These are phyloP conservation scores for Vidua chalybeata DNA, from an alignment of 2,113 vertebrate species.

Conservation along the genomic window DNA sequence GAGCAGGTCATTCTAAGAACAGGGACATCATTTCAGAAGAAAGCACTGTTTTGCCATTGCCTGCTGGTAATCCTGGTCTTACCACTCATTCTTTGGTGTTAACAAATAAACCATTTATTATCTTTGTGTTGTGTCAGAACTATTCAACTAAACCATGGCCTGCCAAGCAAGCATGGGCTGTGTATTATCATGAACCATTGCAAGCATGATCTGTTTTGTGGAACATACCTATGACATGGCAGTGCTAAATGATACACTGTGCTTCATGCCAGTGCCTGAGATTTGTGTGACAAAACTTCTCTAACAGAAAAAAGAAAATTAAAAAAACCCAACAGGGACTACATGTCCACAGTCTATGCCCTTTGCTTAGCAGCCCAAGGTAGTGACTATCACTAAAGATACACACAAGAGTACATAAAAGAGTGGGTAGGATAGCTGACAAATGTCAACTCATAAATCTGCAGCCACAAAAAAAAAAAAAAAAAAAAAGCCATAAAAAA, in stretches of 20 bases:
- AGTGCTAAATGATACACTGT: background rate
- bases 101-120: background rate
- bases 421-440: background rate
- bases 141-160: background rate
- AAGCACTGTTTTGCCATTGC: background rate
- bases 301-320: background rate
- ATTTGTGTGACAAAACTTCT: background rate
- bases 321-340: background rate
- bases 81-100: background rate
- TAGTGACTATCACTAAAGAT: background rate
- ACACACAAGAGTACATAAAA: background rate
- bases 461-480: background rate
- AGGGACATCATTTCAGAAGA: background rate
- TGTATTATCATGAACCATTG: background rate
- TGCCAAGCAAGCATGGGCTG: background rate
- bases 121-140: background rate
- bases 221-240: background rate
- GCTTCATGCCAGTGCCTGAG: background rate
- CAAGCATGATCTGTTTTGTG: background rate
- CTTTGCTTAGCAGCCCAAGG: background rate
- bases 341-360: background rate
- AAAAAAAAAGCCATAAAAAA: background rate
- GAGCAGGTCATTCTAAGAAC: background rate
- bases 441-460: background rate
- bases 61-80: background rate